Percentiles rank a stretch among this genome's conserved stretches.
Evolutionary conservation across 2,888 invertebrate genomes (phyloP).

Genomic region (Drosophila multiciliata): DNA sequence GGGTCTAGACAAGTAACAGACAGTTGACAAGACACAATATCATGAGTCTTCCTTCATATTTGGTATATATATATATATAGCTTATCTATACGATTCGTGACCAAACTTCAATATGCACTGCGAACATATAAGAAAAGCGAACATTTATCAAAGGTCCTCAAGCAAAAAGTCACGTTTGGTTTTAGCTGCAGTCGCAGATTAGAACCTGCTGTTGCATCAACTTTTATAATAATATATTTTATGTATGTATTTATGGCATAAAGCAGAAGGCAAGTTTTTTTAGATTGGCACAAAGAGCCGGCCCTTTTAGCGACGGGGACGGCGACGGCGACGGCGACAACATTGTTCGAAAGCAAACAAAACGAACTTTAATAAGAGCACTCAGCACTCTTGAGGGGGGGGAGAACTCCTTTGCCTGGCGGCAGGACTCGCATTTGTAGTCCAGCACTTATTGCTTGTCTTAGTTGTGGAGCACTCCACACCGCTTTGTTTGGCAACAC

Average conservation of each 20-base stretch:
- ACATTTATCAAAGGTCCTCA: not conserved
- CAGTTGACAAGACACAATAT: not conserved
- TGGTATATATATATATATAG: not conserved
- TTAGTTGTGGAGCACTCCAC: slow-evolving; percentile 52
- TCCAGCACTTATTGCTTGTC: slow-evolving; percentile 38
- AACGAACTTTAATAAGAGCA: slow-evolving; percentile 79
- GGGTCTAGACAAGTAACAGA: not conserved
- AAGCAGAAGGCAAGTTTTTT: slow-evolving; percentile 31
- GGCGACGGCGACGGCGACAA: slow-evolving; percentile 50
- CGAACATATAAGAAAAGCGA: not conserved
- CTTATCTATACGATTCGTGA: slow-evolving; percentile 3
- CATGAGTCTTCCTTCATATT: not conserved
- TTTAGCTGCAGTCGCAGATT: slow-evolving; percentile 4
- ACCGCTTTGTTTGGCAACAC: slow-evolving; percentile 66
- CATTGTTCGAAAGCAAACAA: slow-evolving; percentile 76
- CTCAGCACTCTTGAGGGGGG: slow-evolving; percentile 35
- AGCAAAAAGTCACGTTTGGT: slow-evolving; percentile 17
- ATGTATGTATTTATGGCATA: slow-evolving; percentile 20
- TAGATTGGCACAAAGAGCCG: slow-evolving; percentile 25
- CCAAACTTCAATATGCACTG: not conserved
- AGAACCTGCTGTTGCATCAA: slow-evolving; percentile 24
- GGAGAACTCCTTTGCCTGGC: slow-evolving; percentile 13
- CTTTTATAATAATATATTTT: slow-evolving; percentile 17
- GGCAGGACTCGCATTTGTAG: slow-evolving; percentile 17
- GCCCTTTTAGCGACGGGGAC: slow-evolving; percentile 41